These are phyloP conservation scores for Yasuhikotakia modesta DNA, from an alignment of 2,797 vertebrate genomes.

Conservation along the genomic window DNA sequence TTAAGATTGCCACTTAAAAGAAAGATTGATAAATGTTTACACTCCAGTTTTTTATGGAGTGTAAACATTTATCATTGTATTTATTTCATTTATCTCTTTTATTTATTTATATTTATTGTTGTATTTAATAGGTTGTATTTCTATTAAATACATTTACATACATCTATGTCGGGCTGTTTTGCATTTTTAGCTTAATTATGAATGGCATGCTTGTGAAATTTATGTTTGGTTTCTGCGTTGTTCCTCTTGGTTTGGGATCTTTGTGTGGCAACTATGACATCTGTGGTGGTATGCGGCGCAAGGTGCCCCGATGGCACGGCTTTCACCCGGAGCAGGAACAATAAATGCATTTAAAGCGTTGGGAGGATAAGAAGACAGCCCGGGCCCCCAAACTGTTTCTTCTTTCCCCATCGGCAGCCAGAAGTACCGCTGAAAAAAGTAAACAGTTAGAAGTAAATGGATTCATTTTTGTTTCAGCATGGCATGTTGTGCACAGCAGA, in stretches of 20 bases:
- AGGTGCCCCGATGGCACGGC: conserved; percentile 69
- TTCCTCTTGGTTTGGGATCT: conserved; percentile 69
- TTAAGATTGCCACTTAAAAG: conserved; percentile 70
- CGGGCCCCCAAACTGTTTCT: conserved; percentile 70
- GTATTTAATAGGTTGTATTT: conserved; percentile 55
- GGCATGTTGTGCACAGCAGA: conserved; percentile 72
- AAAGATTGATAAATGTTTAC: conserved; percentile 82
- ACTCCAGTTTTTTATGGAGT: conserved; percentile 63
- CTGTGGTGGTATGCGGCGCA: conserved; percentile 70
- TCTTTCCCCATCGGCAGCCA: conserved; percentile 70
- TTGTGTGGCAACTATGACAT: conserved; percentile 75
- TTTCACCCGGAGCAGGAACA: conserved; percentile 62
- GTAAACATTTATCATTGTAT: too few relatives aligned
- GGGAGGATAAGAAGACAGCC: conserved; percentile 73
- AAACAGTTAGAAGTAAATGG: conserved; percentile 80
- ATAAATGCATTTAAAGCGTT: conserved; percentile 78
- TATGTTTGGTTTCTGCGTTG: conserved; percentile 63
- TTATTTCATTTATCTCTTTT: too few relatives aligned
- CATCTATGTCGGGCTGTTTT: conserved; percentile 72
- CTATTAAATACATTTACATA: conserved; percentile 66
- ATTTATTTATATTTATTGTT: too few relatives aligned
- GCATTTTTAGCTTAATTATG: conserved; percentile 68
- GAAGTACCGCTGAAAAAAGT: conserved; percentile 76
- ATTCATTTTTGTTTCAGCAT: conserved; percentile 79
- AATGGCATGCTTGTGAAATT: conserved; percentile 65